phyloP scores from a whole-genome alignment of 2,797 vertebrate genomes.

The Pseudopleuronectes americanus region DNA sequence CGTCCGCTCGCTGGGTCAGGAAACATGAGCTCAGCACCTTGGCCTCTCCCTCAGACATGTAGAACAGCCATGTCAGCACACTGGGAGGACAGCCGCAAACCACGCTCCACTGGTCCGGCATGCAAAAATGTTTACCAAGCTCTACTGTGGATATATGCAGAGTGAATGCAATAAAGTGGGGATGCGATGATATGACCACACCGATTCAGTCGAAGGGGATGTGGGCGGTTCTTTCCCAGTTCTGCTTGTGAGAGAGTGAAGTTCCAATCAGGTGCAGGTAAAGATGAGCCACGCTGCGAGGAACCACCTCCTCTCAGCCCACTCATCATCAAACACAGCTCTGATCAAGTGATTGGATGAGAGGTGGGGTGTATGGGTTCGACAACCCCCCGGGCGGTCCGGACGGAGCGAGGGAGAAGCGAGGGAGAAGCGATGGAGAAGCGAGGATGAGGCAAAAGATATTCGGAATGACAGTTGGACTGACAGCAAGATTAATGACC shows the following conservation, averaged over 20 bases:
- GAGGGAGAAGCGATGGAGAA: conserved; percentile 17
- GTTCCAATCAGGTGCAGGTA: conserved; percentile 51
- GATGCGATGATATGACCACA: too few species aligned
- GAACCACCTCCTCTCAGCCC: conserved; percentile 36
- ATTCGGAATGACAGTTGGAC: conserved; percentile 55
- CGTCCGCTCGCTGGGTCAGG: conserved; percentile 60
- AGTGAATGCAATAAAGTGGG: neutral
- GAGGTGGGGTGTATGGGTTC: conserved; percentile 39
- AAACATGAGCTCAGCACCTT: conserved; percentile 74
- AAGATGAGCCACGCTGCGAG: conserved; percentile 35
- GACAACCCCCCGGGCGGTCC: conserved; percentile 16
- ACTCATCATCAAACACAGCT: conserved; percentile 66
- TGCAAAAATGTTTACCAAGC: conserved; percentile 43
- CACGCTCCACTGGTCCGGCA: conserved; percentile 45
- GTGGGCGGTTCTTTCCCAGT: conserved; percentile 8
- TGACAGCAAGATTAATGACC: conserved; percentile 80
- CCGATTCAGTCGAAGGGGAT: too few species aligned
- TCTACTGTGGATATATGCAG: conserved; percentile 21
- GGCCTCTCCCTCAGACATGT: conserved; percentile 59
- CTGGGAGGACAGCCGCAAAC: conserved; percentile 45
- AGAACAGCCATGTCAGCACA: conserved; percentile 67
- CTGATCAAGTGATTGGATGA: conserved; percentile 77
- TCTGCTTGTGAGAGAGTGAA: neutral
- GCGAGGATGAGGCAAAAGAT: conserved; percentile 43
- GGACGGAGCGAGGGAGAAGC: conserved; percentile 17